A percentile compares a stretch with the other conserved stretches of the same genome.
Conservation (phyloP, 35 echinoderm and acorn worm genomes). For the Stichopus chloronotus region DNA sequence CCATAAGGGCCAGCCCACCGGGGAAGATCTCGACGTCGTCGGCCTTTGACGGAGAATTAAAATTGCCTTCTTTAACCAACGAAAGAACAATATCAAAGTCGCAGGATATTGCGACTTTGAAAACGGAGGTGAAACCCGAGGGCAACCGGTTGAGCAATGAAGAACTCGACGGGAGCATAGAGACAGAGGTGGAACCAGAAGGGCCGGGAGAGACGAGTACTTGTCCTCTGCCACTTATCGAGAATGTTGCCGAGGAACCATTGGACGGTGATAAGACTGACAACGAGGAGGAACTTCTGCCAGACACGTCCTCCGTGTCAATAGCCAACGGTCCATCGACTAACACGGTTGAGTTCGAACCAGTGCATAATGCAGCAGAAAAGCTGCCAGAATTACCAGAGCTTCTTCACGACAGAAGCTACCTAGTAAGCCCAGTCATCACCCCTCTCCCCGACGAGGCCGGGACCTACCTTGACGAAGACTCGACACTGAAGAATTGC, state of each 20-base stretch:
- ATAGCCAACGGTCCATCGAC: background rate
- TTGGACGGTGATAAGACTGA: background rate
- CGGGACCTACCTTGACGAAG: background rate
- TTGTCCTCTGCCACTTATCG: background rate
- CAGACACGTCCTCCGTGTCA: background rate
- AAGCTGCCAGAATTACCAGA: background rate
- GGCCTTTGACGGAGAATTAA: background rate
- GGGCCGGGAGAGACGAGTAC: background rate
- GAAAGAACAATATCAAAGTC: background rate
- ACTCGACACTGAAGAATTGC: background rate
- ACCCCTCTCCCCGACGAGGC: conserved; percentile 40
- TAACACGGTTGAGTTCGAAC: background rate
- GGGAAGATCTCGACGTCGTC: background rate
- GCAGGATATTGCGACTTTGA: background rate
- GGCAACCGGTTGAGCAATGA: background rate
- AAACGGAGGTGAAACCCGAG: background rate
- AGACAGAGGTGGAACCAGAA: background rate
- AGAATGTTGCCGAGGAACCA: background rate
- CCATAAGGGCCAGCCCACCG: background rate
- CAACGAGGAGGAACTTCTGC: background rate
- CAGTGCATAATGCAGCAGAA: background rate
- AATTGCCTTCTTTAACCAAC: background rate
- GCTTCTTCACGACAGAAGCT: background rate
- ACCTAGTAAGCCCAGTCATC: conserved; percentile 63
- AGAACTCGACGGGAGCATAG: background rate